phyloP scores from a whole-genome alignment of 2,113 vertebrate species.

The Colossoma macropomum region DNA sequence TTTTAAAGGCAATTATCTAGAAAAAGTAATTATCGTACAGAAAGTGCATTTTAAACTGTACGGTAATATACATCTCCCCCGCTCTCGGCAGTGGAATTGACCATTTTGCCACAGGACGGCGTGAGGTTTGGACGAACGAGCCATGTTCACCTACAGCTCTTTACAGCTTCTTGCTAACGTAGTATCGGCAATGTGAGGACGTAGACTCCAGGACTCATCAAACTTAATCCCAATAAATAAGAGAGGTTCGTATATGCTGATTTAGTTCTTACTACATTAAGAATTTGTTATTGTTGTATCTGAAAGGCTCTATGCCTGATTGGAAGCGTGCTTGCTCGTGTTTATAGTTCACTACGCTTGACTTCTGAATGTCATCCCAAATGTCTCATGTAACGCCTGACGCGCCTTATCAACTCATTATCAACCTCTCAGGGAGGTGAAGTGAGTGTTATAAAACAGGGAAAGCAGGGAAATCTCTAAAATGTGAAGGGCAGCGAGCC shows the following conservation, averaged over 20 bases:
- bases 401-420: too few species aligned
- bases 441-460: too few species aligned
- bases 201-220: neutral
- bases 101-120: neutral
- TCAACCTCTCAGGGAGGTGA: too few species aligned
- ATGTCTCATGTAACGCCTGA: too few species aligned
- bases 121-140: neutral
- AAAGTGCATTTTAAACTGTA: too few species aligned
- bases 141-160: too few species aligned
- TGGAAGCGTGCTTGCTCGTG: neutral
- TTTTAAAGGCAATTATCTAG: too few species aligned
- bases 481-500: too few species aligned
- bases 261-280: neutral
- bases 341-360: neutral
- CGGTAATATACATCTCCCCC: neutral
- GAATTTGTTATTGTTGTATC: neutral
- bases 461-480: too few species aligned
- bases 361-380: slow-evolving; percentile 21
- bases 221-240: neutral
- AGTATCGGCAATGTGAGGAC: neutral
- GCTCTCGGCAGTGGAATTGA: neutral
- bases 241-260: neutral
- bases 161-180: too few species aligned
- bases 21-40: too few species aligned
- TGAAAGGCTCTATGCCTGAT: neutral